phyloP scores from a whole-genome alignment of 2,888 invertebrate genomes.

The Uloborus plumipes region DNA sequence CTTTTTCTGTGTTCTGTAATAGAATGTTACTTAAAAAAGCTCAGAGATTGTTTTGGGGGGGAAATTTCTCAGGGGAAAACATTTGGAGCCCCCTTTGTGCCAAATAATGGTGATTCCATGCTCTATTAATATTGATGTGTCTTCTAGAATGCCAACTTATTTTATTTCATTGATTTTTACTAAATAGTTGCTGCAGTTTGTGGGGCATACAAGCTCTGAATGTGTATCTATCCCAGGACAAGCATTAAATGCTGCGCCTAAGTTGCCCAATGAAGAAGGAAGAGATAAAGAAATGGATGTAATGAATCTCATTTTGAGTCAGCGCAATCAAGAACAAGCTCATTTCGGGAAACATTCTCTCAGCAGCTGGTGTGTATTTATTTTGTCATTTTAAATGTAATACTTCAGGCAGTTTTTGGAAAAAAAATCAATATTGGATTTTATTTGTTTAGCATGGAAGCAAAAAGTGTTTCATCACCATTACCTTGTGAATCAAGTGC shows the following conservation, averaged over 20 bases:
- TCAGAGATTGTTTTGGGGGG: no score
- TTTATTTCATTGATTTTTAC: background rate
- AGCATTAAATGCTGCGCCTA: constrained; percentile 83
- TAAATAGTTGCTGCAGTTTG: constrained; percentile 84
- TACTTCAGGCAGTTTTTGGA: background rate
- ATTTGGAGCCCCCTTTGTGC: no score
- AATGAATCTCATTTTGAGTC: constrained; percentile 86
- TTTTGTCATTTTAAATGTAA: background rate
- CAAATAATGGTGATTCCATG: constrained; percentile 6
- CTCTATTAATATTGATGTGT: no score
- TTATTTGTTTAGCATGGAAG: constrained; percentile 72
- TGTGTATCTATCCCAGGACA: constrained; percentile 79
- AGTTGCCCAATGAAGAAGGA: constrained; percentile 79
- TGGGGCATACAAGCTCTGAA: constrained; percentile 93
- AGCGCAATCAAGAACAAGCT: constrained; percentile 86
- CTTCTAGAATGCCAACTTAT: no score
- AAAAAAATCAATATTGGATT: background rate
- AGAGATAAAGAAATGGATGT: constrained; percentile 85
- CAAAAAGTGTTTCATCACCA: constrained; percentile 74
- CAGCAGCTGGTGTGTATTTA: constrained; percentile 66
- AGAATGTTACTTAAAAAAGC: no score
- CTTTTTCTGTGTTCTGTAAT: no score
- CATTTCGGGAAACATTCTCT: constrained; percentile 73
- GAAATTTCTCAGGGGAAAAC: no score
- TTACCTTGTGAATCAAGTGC: constrained; percentile 75